Evolutionary conservation across 2,113 vertebrate species (phyloP).

Genomic region (Gallinago media): DNA sequence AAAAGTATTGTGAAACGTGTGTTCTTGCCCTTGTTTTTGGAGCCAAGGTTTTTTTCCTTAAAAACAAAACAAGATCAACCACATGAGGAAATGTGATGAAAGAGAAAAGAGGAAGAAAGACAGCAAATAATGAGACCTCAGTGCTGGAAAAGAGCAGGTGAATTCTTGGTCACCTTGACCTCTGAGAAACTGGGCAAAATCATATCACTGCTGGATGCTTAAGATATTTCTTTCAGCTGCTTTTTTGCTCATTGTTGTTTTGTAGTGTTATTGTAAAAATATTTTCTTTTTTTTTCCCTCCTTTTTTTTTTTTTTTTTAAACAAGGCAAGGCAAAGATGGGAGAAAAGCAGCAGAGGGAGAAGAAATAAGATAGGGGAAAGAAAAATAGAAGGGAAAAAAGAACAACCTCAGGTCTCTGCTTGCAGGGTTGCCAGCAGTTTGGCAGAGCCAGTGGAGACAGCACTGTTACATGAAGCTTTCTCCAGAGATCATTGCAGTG

Average conservation of each 20-base stretch:
- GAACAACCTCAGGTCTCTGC: neutral
- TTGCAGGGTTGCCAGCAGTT: neutral
- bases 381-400: neutral
- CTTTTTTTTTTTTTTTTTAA: neutral
- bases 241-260: neutral
- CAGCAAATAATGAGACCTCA: neutral
- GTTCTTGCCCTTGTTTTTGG: neutral
- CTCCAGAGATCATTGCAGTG: neutral
- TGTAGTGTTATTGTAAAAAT: neutral
- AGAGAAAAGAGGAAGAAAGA: neutral
- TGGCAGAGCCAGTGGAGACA: neutral
- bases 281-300: neutral
- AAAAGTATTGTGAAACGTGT: neutral
- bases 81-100: rapidly evolving
- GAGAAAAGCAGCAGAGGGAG: neutral
- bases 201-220: neutral
- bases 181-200: neutral
- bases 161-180: neutral
- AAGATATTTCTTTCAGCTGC: neutral
- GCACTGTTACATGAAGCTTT: neutral
- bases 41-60: neutral
- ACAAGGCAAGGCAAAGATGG: neutral
- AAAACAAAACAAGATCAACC: neutral
- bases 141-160: neutral
- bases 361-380: neutral